A percentile compares a stretch with the other conserved stretches of the same genome.
These are phyloP conservation scores for Kryptopterus vitreolus DNA, from an alignment of 2,797 vertebrate species.

Conservation along the genomic window DNA sequence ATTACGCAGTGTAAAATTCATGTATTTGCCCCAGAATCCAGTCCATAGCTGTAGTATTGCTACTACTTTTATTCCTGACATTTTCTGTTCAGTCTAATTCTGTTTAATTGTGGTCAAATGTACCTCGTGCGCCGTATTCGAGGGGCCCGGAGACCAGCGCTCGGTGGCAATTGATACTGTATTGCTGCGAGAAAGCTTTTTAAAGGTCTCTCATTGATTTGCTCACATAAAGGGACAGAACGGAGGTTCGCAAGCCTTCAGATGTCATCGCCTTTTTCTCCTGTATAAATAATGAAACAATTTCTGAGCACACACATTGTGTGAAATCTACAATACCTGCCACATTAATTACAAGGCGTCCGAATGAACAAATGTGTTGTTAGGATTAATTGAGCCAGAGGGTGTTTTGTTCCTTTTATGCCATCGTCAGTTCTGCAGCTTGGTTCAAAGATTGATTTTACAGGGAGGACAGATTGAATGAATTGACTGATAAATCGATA, in stretches of 20 bases:
- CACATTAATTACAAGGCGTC: constrained; percentile 47
- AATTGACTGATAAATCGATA: constrained; percentile 50
- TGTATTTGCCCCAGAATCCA: constrained; percentile 8
- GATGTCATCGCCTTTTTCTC: background rate
- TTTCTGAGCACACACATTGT: constrained; percentile 18
- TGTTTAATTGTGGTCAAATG: constrained; percentile 14
- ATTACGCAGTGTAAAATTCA: no score
- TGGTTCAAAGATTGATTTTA: constrained; percentile 43
- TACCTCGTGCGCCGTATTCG: constrained; percentile 22
- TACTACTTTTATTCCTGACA: constrained; percentile 19
- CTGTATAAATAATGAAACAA: constrained; percentile 28
- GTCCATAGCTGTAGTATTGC: constrained; percentile 9
- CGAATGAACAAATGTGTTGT: constrained; percentile 36
- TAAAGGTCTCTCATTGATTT: constrained; percentile 37
- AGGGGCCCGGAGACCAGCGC: constrained; percentile 6
- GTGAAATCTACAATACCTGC: constrained; percentile 45
- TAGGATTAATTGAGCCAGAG: constrained; percentile 46
- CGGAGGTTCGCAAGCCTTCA: background rate
- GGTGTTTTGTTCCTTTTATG: constrained; percentile 44
- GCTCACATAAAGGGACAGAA: constrained; percentile 27
- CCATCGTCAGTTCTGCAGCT: constrained; percentile 17
- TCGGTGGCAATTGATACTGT: constrained; percentile 24
- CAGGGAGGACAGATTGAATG: constrained; percentile 37
- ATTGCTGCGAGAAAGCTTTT: constrained; percentile 35
- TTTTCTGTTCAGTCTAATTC: constrained; percentile 17